Conservation (phyloP, 2,113 vertebrate genomes). For the Machaerirhynchus nigripectus region DNA sequence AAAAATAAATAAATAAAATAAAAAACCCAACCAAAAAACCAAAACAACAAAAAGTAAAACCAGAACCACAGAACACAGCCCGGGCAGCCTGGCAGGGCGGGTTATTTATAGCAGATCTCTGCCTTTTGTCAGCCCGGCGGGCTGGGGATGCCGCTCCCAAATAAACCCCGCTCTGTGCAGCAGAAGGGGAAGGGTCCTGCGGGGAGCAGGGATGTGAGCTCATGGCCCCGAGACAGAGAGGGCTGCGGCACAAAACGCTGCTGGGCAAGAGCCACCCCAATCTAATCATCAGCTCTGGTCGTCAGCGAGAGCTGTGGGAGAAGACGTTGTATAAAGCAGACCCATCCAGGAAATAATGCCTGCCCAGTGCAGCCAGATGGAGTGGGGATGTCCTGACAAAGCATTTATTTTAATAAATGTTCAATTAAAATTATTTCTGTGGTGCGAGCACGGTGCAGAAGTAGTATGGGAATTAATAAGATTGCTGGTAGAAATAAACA, state of each 20-base stretch:
- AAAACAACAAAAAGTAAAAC: not conserved
- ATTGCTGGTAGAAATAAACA: not conserved
- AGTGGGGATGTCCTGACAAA: constrained; percentile 52
- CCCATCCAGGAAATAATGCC: constrained; percentile 49
- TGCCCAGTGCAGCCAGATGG: constrained; percentile 49
- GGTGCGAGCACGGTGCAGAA: constrained; percentile 2
- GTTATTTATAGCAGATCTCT: constrained; percentile 36
- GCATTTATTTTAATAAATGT: constrained; percentile 54
- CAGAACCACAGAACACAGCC: not conserved
- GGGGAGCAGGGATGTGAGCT: not conserved
- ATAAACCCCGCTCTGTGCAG: not conserved
- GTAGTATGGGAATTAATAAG: constrained; percentile 48
- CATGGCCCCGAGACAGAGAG: not conserved
- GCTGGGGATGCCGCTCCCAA: not conserved
- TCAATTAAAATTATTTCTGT: constrained; percentile 55
- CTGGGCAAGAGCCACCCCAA: constrained; percentile 3
- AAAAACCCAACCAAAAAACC: not conserved
- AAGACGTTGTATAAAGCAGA: constrained; percentile 37
- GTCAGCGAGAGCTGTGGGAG: constrained; percentile 13
- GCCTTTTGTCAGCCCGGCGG: constrained; percentile 10
- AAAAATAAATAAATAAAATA: too few species aligned
- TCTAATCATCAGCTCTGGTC: constrained; percentile 41
- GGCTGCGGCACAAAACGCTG: not conserved
- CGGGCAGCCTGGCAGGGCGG: not conserved
- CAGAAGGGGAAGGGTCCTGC: not conserved